A percentile compares a stretch with the other conserved stretches of the same genome.
These are phyloP conservation scores for Eupithecia insigniata DNA, from an alignment of 2,888 invertebrate species.

Conservation along the genomic window DNA sequence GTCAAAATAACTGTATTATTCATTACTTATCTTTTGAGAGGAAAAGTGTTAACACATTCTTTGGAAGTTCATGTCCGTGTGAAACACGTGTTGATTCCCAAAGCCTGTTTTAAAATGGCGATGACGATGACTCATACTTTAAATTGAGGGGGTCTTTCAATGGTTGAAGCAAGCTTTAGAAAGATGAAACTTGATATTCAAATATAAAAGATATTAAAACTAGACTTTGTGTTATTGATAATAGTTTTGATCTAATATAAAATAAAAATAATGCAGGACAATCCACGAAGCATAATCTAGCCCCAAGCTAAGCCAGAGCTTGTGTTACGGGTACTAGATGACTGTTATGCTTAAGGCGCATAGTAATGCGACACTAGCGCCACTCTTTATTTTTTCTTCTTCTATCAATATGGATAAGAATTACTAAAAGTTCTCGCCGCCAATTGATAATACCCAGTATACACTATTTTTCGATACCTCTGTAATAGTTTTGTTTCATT, in stretches of 20 bases:
- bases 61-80: background rate
- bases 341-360: too few relatives aligned
- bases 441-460: too few relatives aligned
- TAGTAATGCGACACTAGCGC: too few relatives aligned
- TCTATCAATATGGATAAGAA: too few relatives aligned
- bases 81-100: constrained; percentile 18
- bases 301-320: too few relatives aligned
- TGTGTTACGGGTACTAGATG: too few relatives aligned
- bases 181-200: background rate
- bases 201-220: background rate
- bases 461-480: too few relatives aligned
- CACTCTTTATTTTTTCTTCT: too few relatives aligned
- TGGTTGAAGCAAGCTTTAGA: background rate
- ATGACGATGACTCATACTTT: constrained; percentile 21
- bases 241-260: background rate
- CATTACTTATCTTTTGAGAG: background rate
- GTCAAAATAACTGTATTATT: background rate
- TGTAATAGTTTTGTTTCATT: too few relatives aligned
- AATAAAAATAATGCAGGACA: too few relatives aligned
- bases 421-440: too few relatives aligned
- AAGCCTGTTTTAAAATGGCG: constrained; percentile 20
- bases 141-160: constrained; percentile 13
- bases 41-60: constrained; percentile 6
- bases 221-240: background rate
- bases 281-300: too few relatives aligned